phyloP scores from a whole-genome alignment of 30 jellyfish, hydroid and myxozoan species.

The Aurelia coerulea region DNA sequence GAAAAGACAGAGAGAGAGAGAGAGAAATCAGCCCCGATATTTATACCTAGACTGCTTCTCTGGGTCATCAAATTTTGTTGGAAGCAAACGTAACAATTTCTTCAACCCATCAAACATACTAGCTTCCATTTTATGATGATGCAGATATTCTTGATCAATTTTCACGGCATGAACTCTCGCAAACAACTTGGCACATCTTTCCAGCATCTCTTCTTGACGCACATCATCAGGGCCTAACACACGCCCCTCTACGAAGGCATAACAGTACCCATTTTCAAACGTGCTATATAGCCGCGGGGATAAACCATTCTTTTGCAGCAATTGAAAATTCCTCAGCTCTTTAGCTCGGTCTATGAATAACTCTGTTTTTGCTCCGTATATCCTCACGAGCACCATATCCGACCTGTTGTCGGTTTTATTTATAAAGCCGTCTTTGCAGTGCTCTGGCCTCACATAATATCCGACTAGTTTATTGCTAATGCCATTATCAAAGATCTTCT shows the following conservation, averaged over 20 bases:
- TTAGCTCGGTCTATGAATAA: constrained; percentile 90
- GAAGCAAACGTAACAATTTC: constrained; percentile 57
- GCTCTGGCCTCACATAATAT: constrained; percentile 60
- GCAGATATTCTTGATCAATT: constrained; percentile 74
- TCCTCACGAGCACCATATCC: constrained; percentile 85
- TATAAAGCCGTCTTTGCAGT: constrained; percentile 37
- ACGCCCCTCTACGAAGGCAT: constrained; percentile 81
- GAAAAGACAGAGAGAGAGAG: no score
- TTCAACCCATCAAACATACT: constrained; percentile 48
- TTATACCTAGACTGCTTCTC: constrained; percentile 78
- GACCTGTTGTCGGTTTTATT: constrained; percentile 61
- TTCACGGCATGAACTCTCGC: constrained; percentile 82
- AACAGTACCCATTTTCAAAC: constrained; percentile 89
- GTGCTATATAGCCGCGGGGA: constrained; percentile 90
- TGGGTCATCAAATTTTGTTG: constrained; percentile 63
- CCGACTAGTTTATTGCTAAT: constrained; percentile 89
- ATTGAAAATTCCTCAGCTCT: constrained; percentile 87
- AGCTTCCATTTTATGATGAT: constrained; percentile 81
- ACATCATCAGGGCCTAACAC: constrained; percentile 73
- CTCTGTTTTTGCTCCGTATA: constrained; percentile 95
- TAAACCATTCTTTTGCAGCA: constrained; percentile 56
- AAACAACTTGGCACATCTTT: constrained; percentile 50
- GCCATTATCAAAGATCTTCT: constrained; percentile 87
- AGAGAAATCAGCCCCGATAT: no score
- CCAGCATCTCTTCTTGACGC: constrained; percentile 27